Percentiles rank a stretch among this genome's conserved stretches.
Evolutionary conservation across 2,113 vertebrate species (phyloP).

Genomic region (Apteryx owenii): DNA sequence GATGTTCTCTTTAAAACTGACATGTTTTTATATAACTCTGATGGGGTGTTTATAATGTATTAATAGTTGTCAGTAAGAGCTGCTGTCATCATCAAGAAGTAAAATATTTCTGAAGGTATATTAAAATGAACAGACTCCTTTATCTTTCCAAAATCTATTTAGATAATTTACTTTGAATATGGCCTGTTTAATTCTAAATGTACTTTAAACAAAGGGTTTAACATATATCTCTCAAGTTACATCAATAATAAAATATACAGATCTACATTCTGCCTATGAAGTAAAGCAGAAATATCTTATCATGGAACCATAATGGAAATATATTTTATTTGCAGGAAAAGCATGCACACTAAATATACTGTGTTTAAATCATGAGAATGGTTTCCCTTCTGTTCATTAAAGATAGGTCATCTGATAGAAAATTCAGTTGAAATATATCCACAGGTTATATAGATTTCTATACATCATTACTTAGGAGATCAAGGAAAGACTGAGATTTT

Average conservation of each 20-base stretch:
- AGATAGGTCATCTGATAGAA: background rate
- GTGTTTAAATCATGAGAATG: background rate
- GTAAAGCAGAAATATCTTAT: slow-evolving; percentile 27
- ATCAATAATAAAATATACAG: slow-evolving; percentile 57
- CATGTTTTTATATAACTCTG: slow-evolving; percentile 99
- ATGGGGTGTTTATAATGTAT: slow-evolving; percentile 98
- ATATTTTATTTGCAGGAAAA: slow-evolving; percentile 26
- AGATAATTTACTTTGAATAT: slow-evolving; percentile 79
- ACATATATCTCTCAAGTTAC: slow-evolving; percentile 48
- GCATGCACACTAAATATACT: background rate
- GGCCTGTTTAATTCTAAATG: slow-evolving; percentile 71
- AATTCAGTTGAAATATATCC: background rate
- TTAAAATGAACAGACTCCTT: slow-evolving; percentile 82
- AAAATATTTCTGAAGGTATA: slow-evolving; percentile 89
- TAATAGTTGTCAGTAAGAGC: slow-evolving; percentile 95
- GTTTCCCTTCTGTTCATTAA: background rate
- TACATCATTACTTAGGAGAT: background rate
- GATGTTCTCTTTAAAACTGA: slow-evolving; percentile 91
- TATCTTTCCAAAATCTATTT: slow-evolving; percentile 81
- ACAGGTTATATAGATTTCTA: background rate
- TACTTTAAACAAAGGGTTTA: slow-evolving; percentile 75
- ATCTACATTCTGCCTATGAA: slow-evolving; percentile 1
- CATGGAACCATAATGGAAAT: background rate
- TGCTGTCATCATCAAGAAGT: slow-evolving; percentile 90
- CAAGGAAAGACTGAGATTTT: background rate